Base-by-base conservation (phyloP, 2,113 vertebrate genomes). In the Columba janthina region DNA sequence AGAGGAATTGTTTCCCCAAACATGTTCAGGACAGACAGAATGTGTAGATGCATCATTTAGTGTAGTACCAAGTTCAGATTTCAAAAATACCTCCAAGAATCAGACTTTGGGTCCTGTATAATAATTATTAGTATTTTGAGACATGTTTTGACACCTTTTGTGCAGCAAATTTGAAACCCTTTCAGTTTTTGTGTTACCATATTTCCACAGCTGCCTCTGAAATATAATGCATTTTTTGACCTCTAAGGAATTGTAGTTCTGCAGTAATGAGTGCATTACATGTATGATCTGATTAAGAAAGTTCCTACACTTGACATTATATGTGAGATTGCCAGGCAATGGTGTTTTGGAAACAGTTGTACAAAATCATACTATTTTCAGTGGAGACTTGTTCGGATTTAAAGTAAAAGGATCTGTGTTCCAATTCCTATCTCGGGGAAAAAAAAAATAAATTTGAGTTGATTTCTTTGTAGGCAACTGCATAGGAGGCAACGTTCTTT, bases 121-220 rank as follows among this genome's bases (percentile, higher is more conserved):
- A 89, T 58, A 19, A 44, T 94, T 84, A 94, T 44, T 44, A 75
- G 70, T 61, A 38, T 53, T 94, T 91, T 85, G 73, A 94, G 89
- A 89, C 29, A 48, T 56, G 29, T 89, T 95, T 89, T 75, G 73
- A 91, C 89, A 87, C 81, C 85, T 94, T 91, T 85, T 1, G 2
- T 77, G 20, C 50, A 79, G 75, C 54, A 19, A 72, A 90, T 90
- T 82, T 92, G 83, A 93, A 94, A 89, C 54, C 13, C 42, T 88
- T 95, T 93, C 73, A 71, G 76, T 34, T 87, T 87, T 62, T 78
- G 42, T 86, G 69, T 87, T 89, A 78, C 72, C 38, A 4, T 89
- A 89, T 88, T 95, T 95, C 92, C 57, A 82, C n/a, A 62, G 64
- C 88, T 96, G 81, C 85, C 69, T 95, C 85, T 95, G 89, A 91